Evolutionary conservation across 64 coral and sea anemone species (phyloP).

Genomic region (Acropora tenuis): DNA sequence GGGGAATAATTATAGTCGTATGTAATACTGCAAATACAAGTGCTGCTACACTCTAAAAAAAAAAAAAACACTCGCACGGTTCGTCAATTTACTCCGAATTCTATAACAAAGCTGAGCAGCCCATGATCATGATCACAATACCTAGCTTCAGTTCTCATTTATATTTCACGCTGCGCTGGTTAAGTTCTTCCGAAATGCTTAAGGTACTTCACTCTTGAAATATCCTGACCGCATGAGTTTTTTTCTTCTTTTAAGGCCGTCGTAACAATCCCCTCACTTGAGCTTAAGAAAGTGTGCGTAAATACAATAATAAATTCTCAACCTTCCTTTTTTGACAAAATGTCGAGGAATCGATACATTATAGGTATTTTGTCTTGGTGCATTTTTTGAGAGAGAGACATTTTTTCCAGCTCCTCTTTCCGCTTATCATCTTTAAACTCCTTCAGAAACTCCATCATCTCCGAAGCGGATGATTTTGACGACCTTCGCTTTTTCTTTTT

Average conservation of each 20-base stretch:
- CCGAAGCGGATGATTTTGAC: too few relatives aligned
- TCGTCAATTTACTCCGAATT: background rate
- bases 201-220: background rate
- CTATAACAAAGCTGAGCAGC: background rate
- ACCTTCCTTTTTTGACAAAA: background rate
- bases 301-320: background rate
- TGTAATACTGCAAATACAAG: too few relatives aligned
- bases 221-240: background rate
- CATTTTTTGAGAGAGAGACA: too few relatives aligned
- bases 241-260: too few relatives aligned
- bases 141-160: background rate
- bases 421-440: too few relatives aligned
- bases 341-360: background rate
- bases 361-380: background rate
- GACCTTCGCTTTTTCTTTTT: background rate
- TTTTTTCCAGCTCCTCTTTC: background rate
- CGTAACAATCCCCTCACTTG: too few relatives aligned
- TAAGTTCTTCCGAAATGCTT: background rate
- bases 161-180: background rate
- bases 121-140: background rate
- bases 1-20: background rate
- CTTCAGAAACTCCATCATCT: too few relatives aligned
- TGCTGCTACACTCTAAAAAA: background rate
- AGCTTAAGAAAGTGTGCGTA: too few relatives aligned
- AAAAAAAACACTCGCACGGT: background rate